Evolutionary conservation across 35 echinoderm and acorn worm genomes (phyloP).

Genomic region (Ophiothrix spiculata): DNA sequence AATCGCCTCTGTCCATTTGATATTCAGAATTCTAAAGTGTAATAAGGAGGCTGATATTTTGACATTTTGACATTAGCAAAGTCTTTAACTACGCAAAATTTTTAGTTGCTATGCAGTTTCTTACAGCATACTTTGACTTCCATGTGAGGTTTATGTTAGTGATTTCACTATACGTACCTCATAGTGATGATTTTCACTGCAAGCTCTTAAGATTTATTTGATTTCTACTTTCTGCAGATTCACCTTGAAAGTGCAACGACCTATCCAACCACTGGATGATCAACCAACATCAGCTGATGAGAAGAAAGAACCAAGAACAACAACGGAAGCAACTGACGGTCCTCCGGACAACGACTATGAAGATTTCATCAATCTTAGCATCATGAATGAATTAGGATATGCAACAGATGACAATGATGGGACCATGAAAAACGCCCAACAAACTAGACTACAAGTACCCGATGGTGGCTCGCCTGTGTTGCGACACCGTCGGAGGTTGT

Average conservation of each 20-base stretch:
- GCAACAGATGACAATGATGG: slow-evolving; percentile 39
- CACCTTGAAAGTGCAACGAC: slow-evolving; percentile 72
- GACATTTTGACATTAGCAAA: no score
- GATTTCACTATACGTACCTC: background rate
- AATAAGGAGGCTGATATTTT: no score
- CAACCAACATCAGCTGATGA: background rate
- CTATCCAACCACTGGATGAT: slow-evolving; percentile 37
- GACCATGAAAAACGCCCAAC: slow-evolving; percentile 31
- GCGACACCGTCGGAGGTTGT: slow-evolving; percentile 40
- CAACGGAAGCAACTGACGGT: slow-evolving; percentile 29
- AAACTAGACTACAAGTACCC: slow-evolving; percentile 50
- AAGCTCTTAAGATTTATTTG: background rate
- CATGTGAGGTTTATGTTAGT: no score
- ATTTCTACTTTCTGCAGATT: slow-evolving; percentile 32
- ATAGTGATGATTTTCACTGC: background rate
- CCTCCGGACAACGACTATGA: slow-evolving; percentile 81
- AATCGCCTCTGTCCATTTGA: no score
- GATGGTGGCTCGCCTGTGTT: slow-evolving; percentile 40
- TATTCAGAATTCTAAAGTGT: no score
- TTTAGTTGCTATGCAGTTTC: background rate
- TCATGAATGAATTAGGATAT: slow-evolving; percentile 58
- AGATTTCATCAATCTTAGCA: slow-evolving; percentile 78
- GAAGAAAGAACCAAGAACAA: slow-evolving; percentile 16
- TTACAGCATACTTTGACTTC: background rate
- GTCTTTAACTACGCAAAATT: background rate